These are phyloP conservation scores for Drosophila sp. DNA, from an alignment of 1,140 invertebrate species.

Conservation along the genomic window DNA sequence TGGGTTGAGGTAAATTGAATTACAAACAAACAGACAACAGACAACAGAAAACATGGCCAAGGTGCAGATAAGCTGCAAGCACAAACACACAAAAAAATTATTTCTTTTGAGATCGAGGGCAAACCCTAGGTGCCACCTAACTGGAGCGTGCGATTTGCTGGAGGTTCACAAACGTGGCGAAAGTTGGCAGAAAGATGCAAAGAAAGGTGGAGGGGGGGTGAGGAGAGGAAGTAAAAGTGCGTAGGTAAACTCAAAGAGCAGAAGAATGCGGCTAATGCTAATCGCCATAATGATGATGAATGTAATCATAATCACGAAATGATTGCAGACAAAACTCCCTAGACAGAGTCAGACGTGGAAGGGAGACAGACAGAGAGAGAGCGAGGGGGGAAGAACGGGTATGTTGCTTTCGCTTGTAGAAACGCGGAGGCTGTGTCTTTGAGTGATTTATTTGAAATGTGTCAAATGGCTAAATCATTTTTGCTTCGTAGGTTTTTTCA, in stretches of 20 bases:
- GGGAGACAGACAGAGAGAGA: not conserved
- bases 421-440: constrained; percentile 29
- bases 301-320: constrained; percentile 63
- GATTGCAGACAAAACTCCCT: constrained; percentile 45
- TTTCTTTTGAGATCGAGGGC: constrained; percentile 31
- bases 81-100: constrained; percentile 36
- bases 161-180: constrained; percentile 61
- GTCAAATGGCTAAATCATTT: constrained; percentile 45
- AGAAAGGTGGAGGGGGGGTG: not conserved
- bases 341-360: constrained; percentile 12
- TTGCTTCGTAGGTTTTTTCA: constrained; percentile 51
- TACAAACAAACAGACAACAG: constrained; percentile 11
- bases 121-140: constrained; percentile 41
- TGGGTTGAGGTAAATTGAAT: constrained; percentile 18
- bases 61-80: constrained; percentile 30
- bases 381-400: too few relatives aligned
- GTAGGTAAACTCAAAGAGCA: constrained; percentile 59
- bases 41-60: constrained; percentile 13
- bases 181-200: constrained; percentile 11
- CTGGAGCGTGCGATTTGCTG: constrained; percentile 73
- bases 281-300: constrained; percentile 73
- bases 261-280: constrained; percentile 54
- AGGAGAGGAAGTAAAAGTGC: constrained; percentile 64
- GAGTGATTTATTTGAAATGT: constrained; percentile 71
- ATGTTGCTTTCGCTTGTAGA: not conserved